A percentile compares a stretch with the other conserved stretches of the same genome.
Evolutionary conservation across 2,888 invertebrate species (phyloP).

Genomic region (Protonemura montana): DNA sequence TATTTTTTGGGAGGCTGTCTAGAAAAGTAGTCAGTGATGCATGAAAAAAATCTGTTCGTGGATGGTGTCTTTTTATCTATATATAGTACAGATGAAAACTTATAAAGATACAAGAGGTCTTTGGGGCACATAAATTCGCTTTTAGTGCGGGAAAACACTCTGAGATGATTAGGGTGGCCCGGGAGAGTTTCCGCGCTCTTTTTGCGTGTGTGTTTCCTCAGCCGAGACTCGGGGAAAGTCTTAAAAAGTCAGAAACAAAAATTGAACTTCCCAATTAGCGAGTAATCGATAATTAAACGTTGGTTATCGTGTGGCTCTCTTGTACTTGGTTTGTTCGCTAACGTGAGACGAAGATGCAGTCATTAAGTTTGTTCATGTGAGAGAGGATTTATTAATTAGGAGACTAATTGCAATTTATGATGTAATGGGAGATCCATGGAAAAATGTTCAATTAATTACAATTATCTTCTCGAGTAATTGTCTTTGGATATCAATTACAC

Average conservation of each 20-base stretch:
- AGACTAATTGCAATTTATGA: not conserved
- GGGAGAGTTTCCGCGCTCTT: not conserved
- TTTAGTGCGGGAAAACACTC: not conserved
- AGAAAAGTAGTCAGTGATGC: not conserved
- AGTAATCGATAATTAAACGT: not conserved
- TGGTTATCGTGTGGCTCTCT: not conserved
- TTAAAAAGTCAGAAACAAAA: not conserved
- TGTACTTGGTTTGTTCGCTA: not conserved
- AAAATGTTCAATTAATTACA: not conserved
- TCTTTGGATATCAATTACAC: not conserved
- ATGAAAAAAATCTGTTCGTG: not conserved
- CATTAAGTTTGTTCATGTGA: not conserved
- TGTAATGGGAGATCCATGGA: too few relatives aligned
- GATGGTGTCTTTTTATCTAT: not conserved
- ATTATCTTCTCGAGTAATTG: not conserved
- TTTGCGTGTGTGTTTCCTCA: not conserved
- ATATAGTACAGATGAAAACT: not conserved
- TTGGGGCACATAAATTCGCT: not conserved
- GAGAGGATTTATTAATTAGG: too few relatives aligned
- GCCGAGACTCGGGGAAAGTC: not conserved
- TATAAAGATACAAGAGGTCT: not conserved
- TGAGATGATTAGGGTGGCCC: not conserved
- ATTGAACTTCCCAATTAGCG: conserved; percentile 4
- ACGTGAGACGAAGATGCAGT: too few relatives aligned
- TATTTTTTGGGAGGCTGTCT: not conserved